Evolutionary conservation across 2,797 vertebrate genomes (phyloP), one percentile per base, ranked within the genome.

Genomic region (Brotula barbata): DNA sequence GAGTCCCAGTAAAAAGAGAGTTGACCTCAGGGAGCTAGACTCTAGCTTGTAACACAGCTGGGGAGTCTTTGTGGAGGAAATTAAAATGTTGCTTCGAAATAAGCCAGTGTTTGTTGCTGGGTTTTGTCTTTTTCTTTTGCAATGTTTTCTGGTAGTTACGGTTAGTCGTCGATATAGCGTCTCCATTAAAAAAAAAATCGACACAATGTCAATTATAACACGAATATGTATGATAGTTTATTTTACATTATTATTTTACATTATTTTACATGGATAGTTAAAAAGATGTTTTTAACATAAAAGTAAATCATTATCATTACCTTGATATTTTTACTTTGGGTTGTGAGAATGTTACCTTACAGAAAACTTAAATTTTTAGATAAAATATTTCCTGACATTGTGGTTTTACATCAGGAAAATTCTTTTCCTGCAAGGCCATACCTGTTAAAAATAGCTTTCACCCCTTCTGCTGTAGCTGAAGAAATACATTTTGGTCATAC

Each of bases 11-110:
- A 91, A 89, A 89, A 89, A 88, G 85, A 87, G 65, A 82, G 88
- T 92, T 94, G 90, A 93, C 90, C 92, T 94, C 92, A 91, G 83
- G 68, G 81, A 90, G 79, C 87, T 80, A 80, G 86, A 75, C 57
- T 60, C 73, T 69, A 78, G 86, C 80, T 80, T 83, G 85, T 86
- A 89, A 89, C 89, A 85, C 88, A 90, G 88, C 87, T 92, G 90
- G 85, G 87, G 71, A 89, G 89, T 83, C 91, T 92, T 94, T 92
- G 89, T 92, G 77, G 80, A 78, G 75, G 55, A 91, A 91, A 90
- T 92, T 88, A 89, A 91, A 92, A 86, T 88, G 65, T 82, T 88
- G 69, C 40, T 68, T 54, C 70, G 88, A 81, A 88, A 90, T 83
- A 85, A 84, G 75, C 64, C 76, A 58, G 77, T 67, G 73, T 77